phyloP scores from a whole-genome alignment of 2,113 vertebrate species.

The Lamprologus sp. region DNA sequence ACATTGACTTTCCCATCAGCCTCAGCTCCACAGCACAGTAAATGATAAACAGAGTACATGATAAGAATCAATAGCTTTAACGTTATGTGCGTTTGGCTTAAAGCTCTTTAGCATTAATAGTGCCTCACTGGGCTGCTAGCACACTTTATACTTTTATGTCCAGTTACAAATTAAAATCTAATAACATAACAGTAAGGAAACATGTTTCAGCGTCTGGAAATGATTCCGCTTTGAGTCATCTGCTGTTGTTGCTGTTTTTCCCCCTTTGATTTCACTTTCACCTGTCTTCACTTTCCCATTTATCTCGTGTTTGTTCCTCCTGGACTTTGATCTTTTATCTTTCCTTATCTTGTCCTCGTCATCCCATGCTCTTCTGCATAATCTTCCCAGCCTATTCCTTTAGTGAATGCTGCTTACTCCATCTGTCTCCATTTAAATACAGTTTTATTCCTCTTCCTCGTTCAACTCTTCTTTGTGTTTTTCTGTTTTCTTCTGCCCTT shows the following conservation, averaged over 20 bases:
- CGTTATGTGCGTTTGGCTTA: not conserved
- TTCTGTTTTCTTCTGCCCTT: not conserved
- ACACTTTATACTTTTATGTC: not conserved
- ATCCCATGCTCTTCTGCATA: not conserved
- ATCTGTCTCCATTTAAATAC: not conserved
- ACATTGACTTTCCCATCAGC: not conserved
- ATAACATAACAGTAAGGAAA: not conserved
- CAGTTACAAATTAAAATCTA: not conserved
- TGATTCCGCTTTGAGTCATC: not conserved
- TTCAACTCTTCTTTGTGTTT: not conserved
- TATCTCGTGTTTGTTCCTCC: not conserved
- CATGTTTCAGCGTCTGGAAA: rapidly evolving
- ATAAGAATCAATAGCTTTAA: not conserved
- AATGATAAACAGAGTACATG: not conserved
- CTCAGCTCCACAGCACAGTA: not conserved
- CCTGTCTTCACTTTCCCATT: not conserved
- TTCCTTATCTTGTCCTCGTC: not conserved
- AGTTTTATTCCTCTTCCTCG: not conserved
- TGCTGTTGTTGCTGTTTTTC: not conserved
- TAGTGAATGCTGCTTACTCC: not conserved
- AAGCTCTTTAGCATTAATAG: not conserved
- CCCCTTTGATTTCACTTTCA: not conserved
- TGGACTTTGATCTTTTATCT: not conserved
- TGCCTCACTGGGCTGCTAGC: not conserved
- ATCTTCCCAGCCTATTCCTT: not conserved